Evolutionary conservation across 2,113 vertebrate species (phyloP).

Genomic region (Pimephales promelas): DNA sequence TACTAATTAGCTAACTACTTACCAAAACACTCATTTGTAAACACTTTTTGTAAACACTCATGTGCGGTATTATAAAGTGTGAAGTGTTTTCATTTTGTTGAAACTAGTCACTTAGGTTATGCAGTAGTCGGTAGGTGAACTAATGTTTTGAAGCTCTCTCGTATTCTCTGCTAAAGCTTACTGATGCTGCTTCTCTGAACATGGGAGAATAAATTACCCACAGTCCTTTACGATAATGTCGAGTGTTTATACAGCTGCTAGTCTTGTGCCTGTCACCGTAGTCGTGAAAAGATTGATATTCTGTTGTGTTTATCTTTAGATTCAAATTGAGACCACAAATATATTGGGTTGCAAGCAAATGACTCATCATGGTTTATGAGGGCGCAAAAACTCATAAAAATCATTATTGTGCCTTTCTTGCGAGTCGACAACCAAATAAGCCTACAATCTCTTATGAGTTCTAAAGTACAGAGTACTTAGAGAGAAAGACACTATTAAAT

Average conservation of each 20-base stretch:
- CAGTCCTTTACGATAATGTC: not conserved
- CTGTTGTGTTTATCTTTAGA: not conserved
- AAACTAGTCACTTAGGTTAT: not conserved
- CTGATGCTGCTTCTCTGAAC: not conserved
- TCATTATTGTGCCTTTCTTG: not conserved
- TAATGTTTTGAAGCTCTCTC: not conserved
- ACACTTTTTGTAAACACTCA: not conserved
- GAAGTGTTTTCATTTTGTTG: not conserved
- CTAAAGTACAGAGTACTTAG: not conserved
- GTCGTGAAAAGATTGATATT: not conserved
- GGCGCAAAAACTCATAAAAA: not conserved
- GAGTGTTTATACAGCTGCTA: not conserved
- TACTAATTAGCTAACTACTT: not conserved
- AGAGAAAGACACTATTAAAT: not conserved
- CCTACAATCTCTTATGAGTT: not conserved
- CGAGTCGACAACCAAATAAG: not conserved
- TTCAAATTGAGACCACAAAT: not conserved
- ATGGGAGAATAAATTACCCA: conserved; percentile 1
- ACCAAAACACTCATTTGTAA: too few relatives aligned
- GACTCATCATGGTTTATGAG: not conserved
- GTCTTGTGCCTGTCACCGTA: not conserved
- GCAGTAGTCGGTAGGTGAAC: not conserved
- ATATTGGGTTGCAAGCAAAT: not conserved
- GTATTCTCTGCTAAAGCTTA: not conserved
- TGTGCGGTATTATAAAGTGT: not conserved